Evolutionary conservation across 1,140 invertebrate genomes (phyloP), one percentile per base, ranked within the genome.

Genomic region (Brachionus rotundiformis): DNA sequence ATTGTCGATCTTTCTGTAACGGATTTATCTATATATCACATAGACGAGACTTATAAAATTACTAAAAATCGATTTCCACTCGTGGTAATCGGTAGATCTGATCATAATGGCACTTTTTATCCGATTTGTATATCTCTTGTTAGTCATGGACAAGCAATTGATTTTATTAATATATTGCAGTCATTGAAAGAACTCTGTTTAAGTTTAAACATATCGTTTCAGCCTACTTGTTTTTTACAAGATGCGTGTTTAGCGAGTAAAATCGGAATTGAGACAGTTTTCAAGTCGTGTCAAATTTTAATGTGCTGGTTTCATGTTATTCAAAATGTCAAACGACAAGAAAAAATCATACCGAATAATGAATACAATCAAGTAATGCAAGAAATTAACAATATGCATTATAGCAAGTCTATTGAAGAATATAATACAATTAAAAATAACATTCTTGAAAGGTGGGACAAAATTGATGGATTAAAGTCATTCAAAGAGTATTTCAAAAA

Each of bases 41-140:
- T 65, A 16, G 61, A 65, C 31, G 29, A 5, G n/a, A 65, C 61
- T 65, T 65, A 65, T 65, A 65, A 65, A 65, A 65, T 65, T 13
- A 65, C 61, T 1, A 65, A 65, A 65, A 61, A 11, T 31, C 27
- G 61, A 31, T 65, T 16, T 65, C 61, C 61, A 13, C n/a, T 65
- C 33, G 33, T 71, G 16, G 65, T 71, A 39, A 71, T 71, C 39
- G 65, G 65, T 41, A 39, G 65, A 71, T 71, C 65, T 16, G 65
- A 71, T 41, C 65, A 71, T 41, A 71, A 71, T 71, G 65, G 65
- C 16, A 41, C 65, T 41, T 71, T 41, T 71, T 71, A 41, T 71
- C 65, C 65, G 39, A 41, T 71, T 41, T 41, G 31, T 71, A 41
- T 71, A 29, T 71, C 65, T 71, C 16, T 71, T 41, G 65, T 71